Percentiles rank a stretch among this genome's conserved stretches.
Conservation (phyloP, 2,888 invertebrate species). For the Mesopsocus fuscifrons region DNA sequence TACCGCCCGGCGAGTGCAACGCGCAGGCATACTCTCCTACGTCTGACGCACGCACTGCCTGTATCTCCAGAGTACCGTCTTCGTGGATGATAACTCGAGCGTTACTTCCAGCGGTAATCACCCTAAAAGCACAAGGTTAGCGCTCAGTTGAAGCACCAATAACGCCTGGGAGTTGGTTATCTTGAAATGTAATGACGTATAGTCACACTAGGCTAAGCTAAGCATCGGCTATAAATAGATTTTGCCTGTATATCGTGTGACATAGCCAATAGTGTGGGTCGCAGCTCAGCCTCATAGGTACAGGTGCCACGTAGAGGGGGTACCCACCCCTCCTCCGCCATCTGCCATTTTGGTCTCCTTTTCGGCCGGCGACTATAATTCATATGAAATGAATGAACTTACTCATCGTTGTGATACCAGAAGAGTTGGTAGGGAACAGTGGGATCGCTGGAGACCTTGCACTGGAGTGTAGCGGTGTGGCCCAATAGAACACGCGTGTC, state of each 20-base stretch:
- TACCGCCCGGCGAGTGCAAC: conserved; percentile 78
- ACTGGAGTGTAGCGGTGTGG: conserved; percentile 81
- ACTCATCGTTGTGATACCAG: conserved; percentile 78
- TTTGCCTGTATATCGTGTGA: too few species aligned
- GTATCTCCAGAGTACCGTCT: conserved; percentile 75
- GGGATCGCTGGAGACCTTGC: conserved; percentile 84
- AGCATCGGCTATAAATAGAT: too few species aligned
- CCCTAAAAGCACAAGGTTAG: conserved; percentile 21
- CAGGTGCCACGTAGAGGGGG: too few species aligned
- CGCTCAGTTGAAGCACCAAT: neutral
- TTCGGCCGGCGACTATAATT: too few species aligned
- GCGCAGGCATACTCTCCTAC: conserved; percentile 87
- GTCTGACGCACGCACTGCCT: conserved; percentile 76
- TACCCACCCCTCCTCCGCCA: too few species aligned
- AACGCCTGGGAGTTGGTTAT: too few species aligned
- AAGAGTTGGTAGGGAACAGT: conserved; percentile 68
- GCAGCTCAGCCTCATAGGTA: too few species aligned
- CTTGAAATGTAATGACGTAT: too few species aligned
- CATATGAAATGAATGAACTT: conserved; percentile 25
- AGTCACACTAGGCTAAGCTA: too few species aligned
- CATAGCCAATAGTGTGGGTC: too few species aligned
- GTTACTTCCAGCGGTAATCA: conserved; percentile 39
- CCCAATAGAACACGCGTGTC: conserved; percentile 83
- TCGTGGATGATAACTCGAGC: conserved; percentile 52
- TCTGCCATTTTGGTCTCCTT: too few species aligned